Evolutionary conservation across 2,888 invertebrate genomes (phyloP), one percentile per base, ranked within the genome.

Genomic region (Hypomecis atomaria): DNA sequence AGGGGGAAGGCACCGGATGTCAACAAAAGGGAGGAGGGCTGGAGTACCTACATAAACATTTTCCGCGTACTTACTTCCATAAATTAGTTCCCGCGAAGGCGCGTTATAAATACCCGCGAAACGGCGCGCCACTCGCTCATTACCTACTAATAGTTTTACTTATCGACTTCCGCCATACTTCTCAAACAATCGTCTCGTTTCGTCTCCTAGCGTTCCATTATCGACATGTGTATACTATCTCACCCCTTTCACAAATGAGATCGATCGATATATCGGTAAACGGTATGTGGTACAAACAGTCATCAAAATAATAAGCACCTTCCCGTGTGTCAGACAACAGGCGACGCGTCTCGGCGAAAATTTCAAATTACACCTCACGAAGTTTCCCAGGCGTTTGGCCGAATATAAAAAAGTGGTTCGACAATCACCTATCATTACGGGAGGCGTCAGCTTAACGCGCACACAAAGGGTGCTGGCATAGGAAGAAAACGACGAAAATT

Each of bases 1-100:
- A 82, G 67, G 78, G 77, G 81, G 78, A 80, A 68, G 78, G 76
- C 75, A 77, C 88, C 91, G 90, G 89, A 91, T 88, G 90, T 90
- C 90, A 88, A 83, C 88, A 80, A 76, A 77, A 79, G 83, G 81
- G 82, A 83, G 81, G 83, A 79, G 84, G 83, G 78, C 81, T 74
- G 74, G 73, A 79, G 81, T 82, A 81, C 81, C 79, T 85, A 89
- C 88, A 90, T 92, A 91, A 91, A 92, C 90, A 90, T 90, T 92
- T 92, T 92, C 92, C 87, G 88, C 87, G 92, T 91, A 92, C 91
- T 90, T 90, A 88, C 87, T 86, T 89, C 88, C 91, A 92, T 92
- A 92, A 92, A 92, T 92, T 90, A 90, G 88, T 90, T 92, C 88
- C 82, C 82, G 90, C 81, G 87, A 92, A 92, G 85, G 86, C 87